A percentile compares a stretch with the other conserved stretches of the same genome.
These are phyloP conservation scores for Oscheius myriophilus DNA, from an alignment of 2,888 invertebrate species.

Conservation along the genomic window DNA sequence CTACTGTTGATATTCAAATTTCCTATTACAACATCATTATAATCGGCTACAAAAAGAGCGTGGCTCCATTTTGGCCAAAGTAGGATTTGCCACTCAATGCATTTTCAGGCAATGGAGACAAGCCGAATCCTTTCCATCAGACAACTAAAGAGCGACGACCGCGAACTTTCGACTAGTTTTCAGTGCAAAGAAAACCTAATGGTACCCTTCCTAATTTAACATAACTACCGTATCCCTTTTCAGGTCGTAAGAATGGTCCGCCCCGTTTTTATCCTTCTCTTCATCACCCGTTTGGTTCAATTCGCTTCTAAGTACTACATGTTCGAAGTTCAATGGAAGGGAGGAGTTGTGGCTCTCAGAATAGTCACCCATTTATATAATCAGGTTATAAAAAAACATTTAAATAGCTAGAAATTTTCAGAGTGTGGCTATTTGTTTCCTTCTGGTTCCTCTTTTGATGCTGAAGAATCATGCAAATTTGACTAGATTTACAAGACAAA, in stretches of 20 bases:
- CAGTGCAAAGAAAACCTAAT: slow-evolving; percentile 24
- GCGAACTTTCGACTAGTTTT: slow-evolving; percentile 23
- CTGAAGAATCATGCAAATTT: slow-evolving; percentile 17
- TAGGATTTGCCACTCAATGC: no score
- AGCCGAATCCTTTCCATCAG: slow-evolving; percentile 3
- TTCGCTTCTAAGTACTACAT: slow-evolving; percentile 12
- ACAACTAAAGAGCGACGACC: slow-evolving; percentile 12
- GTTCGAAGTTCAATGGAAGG: background rate
- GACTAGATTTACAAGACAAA: slow-evolving; percentile 21
- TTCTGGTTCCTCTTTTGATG: slow-evolving; percentile 11
- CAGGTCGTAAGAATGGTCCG: slow-evolving; percentile 23
- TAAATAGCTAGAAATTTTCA: background rate
- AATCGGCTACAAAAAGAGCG: no score
- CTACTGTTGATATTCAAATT: no score
- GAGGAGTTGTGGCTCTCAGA: slow-evolving; percentile 14
- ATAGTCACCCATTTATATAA: slow-evolving; percentile 23
- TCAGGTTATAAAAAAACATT: slow-evolving; percentile 5
- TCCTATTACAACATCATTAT: no score
- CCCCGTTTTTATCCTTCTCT: slow-evolving; percentile 16
- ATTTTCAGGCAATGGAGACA: slow-evolving; percentile 17
- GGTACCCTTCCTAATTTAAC: background rate
- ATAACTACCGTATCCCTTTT: background rate
- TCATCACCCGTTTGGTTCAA: slow-evolving; percentile 11
- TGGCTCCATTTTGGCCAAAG: no score
- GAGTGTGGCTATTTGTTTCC: slow-evolving; percentile 23